These are phyloP conservation scores for Rhinogobius similis DNA, from an alignment of 2,113 vertebrate genomes.

Conservation along the genomic window DNA sequence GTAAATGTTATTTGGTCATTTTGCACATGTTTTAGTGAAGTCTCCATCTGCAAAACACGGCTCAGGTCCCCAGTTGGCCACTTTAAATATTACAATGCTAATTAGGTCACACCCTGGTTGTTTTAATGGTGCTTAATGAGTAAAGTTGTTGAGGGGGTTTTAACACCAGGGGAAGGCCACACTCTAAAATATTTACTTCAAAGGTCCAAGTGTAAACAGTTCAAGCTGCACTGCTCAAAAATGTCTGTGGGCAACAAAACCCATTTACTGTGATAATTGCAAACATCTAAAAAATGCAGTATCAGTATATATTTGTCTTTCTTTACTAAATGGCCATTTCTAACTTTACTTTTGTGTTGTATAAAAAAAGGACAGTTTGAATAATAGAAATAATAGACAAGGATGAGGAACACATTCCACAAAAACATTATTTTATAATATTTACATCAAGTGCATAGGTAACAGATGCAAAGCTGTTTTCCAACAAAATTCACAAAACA, in stretches of 20 bases:
- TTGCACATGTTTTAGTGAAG: not conserved
- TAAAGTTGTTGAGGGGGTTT: constrained; percentile 4
- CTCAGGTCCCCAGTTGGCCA: not conserved
- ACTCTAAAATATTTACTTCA: not conserved
- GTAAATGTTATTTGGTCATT: not conserved
- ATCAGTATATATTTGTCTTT: too few relatives aligned
- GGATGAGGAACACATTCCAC: too few relatives aligned
- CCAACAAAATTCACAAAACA: too few relatives aligned
- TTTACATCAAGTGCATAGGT: too few relatives aligned
- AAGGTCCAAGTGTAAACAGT: not conserved
- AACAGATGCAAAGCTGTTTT: too few relatives aligned
- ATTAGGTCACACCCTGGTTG: constrained; percentile 8
- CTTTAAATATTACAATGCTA: constrained; percentile 11
- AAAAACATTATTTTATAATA: too few relatives aligned
- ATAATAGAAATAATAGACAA: too few relatives aligned
- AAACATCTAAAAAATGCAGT: too few relatives aligned
- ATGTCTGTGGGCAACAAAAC: not conserved
- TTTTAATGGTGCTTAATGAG: not conserved
- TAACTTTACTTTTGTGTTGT: too few relatives aligned
- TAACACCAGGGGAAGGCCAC: not conserved
- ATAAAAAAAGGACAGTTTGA: too few relatives aligned
- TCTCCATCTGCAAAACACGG: not conserved
- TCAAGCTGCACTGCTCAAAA: not conserved
- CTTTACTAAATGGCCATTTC: too few relatives aligned
- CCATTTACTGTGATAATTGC: too few relatives aligned